Percentiles rank a stretch among this genome's conserved stretches.
Evolutionary conservation across 2,113 vertebrate genomes (phyloP).

Genomic region (Myrmophylax atrothorax): DNA sequence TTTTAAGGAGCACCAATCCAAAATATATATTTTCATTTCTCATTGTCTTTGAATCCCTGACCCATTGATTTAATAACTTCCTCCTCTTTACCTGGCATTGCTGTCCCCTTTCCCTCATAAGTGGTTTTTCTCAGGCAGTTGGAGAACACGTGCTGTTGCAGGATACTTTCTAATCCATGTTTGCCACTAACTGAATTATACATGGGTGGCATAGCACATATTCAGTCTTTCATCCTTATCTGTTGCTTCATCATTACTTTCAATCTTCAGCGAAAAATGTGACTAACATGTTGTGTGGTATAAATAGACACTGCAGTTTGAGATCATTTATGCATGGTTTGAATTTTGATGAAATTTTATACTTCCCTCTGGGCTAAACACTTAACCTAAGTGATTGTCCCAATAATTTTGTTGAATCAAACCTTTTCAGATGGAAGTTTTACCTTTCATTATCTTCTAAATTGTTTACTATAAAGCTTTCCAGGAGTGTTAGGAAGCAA

Average conservation of each 20-base stretch:
- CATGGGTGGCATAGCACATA: conserved; percentile 57
- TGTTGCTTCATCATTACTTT: conserved; percentile 61
- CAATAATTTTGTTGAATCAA: conserved; percentile 71
- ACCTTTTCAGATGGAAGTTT: conserved; percentile 68
- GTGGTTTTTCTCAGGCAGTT: conserved; percentile 15
- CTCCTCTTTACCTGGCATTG: neutral
- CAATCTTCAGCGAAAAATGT: conserved; percentile 63
- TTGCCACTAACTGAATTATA: conserved; percentile 58
- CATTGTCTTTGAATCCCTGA: neutral
- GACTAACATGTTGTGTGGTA: conserved; percentile 66
- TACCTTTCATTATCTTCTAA: conserved; percentile 72
- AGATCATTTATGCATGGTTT: conserved; percentile 70
- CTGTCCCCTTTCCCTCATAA: neutral
- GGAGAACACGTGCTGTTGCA: neutral
- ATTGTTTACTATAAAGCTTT: conserved; percentile 67
- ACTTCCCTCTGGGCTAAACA: conserved; percentile 72
- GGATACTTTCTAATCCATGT: conserved; percentile 25
- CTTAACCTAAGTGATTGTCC: conserved; percentile 73
- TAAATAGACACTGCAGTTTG: conserved; percentile 69
- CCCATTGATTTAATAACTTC: neutral
- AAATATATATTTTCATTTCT: neutral
- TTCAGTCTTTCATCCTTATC: conserved; percentile 65
- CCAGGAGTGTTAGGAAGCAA: conserved; percentile 33
- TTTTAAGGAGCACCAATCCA: neutral
- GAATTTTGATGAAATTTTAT: conserved; percentile 76